Percentiles rank a stretch among this genome's conserved stretches.
phyloP scores from a whole-genome alignment of 2,113 vertebrate species.

The Halichoerus grypus region DNA sequence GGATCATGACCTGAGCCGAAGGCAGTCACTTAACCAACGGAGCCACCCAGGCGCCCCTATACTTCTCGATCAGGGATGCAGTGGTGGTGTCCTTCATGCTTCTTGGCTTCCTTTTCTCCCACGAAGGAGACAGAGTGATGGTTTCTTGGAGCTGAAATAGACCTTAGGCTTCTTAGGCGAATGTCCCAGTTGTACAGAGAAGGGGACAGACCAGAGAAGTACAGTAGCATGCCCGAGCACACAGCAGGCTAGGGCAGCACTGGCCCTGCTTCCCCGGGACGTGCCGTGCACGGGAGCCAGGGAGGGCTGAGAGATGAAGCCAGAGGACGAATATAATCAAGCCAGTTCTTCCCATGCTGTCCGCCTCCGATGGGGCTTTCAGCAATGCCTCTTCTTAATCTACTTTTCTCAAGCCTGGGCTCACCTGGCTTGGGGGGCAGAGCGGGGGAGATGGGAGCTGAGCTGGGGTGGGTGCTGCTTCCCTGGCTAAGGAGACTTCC shows the following conservation, averaged over 20 bases:
- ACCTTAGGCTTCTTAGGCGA: neutral
- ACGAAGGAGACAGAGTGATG: neutral
- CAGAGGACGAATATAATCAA: neutral
- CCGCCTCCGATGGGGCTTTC: neutral
- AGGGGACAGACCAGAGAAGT: neutral
- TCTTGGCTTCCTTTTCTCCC: neutral
- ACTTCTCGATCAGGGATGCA: neutral
- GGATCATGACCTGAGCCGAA: too few species aligned
- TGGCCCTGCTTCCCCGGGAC: neutral
- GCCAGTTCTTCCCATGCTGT: neutral
- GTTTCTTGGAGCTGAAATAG: neutral
- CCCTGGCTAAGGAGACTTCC: neutral
- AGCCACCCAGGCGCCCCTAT: too few species aligned
- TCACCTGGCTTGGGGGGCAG: neutral
- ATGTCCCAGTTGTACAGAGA: neutral
- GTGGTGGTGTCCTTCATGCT: neutral
- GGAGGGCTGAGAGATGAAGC: neutral
- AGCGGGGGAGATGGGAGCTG: too few species aligned
- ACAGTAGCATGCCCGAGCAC: neutral
- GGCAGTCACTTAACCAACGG: too few species aligned
- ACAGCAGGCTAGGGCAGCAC: neutral
- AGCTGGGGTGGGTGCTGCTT: neutral
- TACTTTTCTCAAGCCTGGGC: neutral
- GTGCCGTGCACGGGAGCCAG: accelerated
- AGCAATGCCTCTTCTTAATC: neutral